Evolutionary conservation across 2,797 vertebrate species (phyloP).

Genomic region (Forpus xanthops): DNA sequence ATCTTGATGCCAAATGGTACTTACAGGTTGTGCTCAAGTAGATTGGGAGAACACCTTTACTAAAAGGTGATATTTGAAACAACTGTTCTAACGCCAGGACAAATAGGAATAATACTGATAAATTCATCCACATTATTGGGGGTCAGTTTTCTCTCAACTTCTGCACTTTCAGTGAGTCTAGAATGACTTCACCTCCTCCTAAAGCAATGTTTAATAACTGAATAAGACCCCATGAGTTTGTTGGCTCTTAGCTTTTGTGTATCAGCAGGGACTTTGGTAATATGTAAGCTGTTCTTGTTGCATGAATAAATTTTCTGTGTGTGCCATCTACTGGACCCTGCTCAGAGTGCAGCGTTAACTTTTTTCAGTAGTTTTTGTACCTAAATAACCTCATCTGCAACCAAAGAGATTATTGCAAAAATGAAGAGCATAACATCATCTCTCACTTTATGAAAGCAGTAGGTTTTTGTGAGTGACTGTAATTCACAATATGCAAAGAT

Average conservation of each 20-base stretch:
- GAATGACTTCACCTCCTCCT: background rate
- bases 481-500: background rate
- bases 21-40: background rate
- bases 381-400: background rate
- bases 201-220: background rate
- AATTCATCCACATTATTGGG: fast-evolving
- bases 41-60: background rate
- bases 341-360: background rate
- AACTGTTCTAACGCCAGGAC: background rate
- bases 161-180: fast-evolving
- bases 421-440: fast-evolving
- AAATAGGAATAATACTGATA: background rate
- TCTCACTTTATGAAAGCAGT: fast-evolving
- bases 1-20: background rate
- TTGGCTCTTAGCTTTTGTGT: background rate
- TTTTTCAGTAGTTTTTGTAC: background rate
- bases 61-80: background rate
- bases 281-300: background rate
- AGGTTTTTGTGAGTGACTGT: fast-evolving
- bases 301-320: background rate
- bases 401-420: fast-evolving
- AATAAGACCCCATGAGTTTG: background rate
- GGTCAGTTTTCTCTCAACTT: background rate
- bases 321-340: conserved; percentile 45
- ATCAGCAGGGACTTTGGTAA: fast-evolving